Percentiles rank a stretch among this genome's conserved stretches.
Evolutionary conservation across 2,888 invertebrate genomes (phyloP).

Genomic region (Encarsia formosa): DNA sequence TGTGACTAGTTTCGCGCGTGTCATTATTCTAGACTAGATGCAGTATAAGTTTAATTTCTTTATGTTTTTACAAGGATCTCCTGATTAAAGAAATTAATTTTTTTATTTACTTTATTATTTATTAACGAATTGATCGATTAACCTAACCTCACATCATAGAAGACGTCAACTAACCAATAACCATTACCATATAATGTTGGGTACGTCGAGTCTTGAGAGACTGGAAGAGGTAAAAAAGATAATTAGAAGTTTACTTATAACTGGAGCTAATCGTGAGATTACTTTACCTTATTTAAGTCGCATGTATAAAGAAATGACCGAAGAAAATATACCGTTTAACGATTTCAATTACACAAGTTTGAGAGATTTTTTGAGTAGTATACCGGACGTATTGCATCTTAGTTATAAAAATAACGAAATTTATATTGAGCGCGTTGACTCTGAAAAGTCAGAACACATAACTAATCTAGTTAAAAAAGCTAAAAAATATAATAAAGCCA

Average conservation of each 20-base stretch:
- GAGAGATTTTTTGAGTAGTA: conserved; percentile 13
- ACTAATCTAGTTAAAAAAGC: not conserved
- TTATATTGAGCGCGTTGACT: conserved; percentile 11
- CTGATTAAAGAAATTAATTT: too few relatives aligned
- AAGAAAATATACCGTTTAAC: conserved; percentile 11
- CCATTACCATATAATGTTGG: not conserved
- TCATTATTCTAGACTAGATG: too few relatives aligned
- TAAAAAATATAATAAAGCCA: not conserved
- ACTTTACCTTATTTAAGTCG: conserved; percentile 2
- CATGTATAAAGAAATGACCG: conserved; percentile 6
- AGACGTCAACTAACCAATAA: too few relatives aligned
- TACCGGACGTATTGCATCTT: conserved; percentile 10
- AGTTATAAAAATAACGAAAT: not conserved
- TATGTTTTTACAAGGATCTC: too few relatives aligned
- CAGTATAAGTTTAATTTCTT: too few relatives aligned
- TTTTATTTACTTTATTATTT: too few relatives aligned
- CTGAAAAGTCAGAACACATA: conserved; percentile 14
- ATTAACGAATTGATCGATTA: too few relatives aligned
- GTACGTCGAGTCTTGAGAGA: not conserved
- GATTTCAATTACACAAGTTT: conserved; percentile 17
- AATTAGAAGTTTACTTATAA: conserved; percentile 12
- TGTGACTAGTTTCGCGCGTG: too few relatives aligned
- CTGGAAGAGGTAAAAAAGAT: conserved; percentile 7
- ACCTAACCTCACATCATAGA: too few relatives aligned
- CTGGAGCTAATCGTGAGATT: conserved; percentile 2